Evolutionary conservation across 2,888 invertebrate genomes (phyloP), one percentile per base, ranked within the genome.

Genomic region (Maniola hyperantus): DNA sequence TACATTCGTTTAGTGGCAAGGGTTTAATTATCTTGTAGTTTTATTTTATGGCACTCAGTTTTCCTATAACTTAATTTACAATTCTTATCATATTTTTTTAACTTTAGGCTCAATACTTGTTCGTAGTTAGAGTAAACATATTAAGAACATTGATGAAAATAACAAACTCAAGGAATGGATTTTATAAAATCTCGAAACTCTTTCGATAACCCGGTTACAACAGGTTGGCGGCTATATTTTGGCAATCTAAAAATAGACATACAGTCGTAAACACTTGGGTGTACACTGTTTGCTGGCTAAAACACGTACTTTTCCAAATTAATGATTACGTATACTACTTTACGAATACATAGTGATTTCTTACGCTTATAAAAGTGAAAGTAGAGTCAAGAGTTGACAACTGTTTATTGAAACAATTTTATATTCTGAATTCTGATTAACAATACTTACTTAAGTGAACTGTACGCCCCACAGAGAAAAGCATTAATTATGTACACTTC

Each of bases 321-420:
- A 62, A 68, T 67, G 66, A 69, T 72, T 72, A 75, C 73, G 72
- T 73, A 71, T 64, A 71, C 72, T 36, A 72, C 46, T 68, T 68
- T 61, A 66, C 64, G 61, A 68, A 71, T n/a, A n/a, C n/a, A n/a
- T 65, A 66, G 54, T 68, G 60, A 68, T 71, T 64, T 67, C 67
- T 54, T 69, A 57, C 55, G 71, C 62, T 65, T 69, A 67, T 69
- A 73, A 76, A 76, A 76, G 76, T 76, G 76, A 76, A 76, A 76
- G 76, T 75, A 72, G 50, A 72, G 51, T 54, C 33, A 73, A 73
- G 73, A 71, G 66, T 74, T 74, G 73, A 70, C 73, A 72, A 72
- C 57, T 69, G 68, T 66, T 64, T 61, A 65, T 34, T 64, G 63
- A 67, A 66, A 66, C 64, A 66, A 68, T 55, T 46, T 53, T 18